Conservation (phyloP, 1,140 invertebrate genomes). For the Cecropterus lyciades region DNA sequence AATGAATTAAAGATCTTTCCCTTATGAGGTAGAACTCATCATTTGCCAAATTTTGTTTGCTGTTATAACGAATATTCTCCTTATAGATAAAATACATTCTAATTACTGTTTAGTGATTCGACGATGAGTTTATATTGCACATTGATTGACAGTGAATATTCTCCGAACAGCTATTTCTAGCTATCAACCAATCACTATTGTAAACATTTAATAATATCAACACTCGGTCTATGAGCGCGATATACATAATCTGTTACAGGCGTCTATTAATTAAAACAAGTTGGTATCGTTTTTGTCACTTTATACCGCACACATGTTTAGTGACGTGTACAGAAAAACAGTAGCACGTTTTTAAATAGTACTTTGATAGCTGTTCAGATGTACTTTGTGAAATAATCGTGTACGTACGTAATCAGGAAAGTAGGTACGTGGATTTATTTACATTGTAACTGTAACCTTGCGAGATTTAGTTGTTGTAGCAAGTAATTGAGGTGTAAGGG, state of each 20-base stretch:
- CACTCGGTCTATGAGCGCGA: conserved; percentile 8
- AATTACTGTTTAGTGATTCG: conserved; percentile 18
- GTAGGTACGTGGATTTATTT: too few relatives aligned
- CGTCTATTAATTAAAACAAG: conserved; percentile 31
- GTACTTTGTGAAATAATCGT: too few relatives aligned
- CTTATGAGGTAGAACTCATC: too few relatives aligned
- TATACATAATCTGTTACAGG: conserved; percentile 12
- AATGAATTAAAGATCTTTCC: too few relatives aligned
- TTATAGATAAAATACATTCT: too few relatives aligned
- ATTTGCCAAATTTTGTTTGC: too few relatives aligned
- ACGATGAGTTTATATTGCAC: conserved; percentile 13
- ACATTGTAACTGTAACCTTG: too few relatives aligned
- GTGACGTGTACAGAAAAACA: not conserved
- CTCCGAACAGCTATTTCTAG: conserved; percentile 31
- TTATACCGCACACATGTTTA: conserved; percentile 3
- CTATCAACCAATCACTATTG: conserved; percentile 30
- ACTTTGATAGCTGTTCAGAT: too few relatives aligned
- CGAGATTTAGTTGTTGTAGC: too few relatives aligned
- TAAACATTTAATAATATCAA: conserved; percentile 33
- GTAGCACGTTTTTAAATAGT: not conserved
- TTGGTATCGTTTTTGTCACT: conserved; percentile 17
- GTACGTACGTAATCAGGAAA: too few relatives aligned
- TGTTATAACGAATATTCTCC: too few relatives aligned
- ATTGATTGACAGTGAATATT: conserved; percentile 35
- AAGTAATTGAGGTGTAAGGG: too few relatives aligned